Base-by-base conservation (phyloP, 2,888 invertebrate species). In the Yponomeuta plumbellus region DNA sequence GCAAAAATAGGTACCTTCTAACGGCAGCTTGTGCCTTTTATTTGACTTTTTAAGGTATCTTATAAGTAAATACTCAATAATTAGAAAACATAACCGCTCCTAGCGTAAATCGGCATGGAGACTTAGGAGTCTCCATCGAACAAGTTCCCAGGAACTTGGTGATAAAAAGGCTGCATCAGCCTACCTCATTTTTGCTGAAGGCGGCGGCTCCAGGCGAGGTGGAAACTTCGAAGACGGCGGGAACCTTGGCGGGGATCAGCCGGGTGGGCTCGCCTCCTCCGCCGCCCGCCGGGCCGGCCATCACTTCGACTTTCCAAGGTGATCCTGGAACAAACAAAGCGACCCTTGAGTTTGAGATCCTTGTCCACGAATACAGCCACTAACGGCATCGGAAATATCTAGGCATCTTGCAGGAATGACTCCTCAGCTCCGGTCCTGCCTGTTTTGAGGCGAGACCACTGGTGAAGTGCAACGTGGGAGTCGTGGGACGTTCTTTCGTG, bases 281-380 rank as follows among this genome's bases (percentile, higher is more conserved):
- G 81, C 96, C 95, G 91, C 86, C 88, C 83, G 87, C 87, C 76
- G 90, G 90, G 81, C 90, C 91, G 79, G 96, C 94, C 95, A 97
- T 96, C 85, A 98, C 96, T 90, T 96, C 95, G 80, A 98, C 96
- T 92, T 94, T 95, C 98, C 98, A 98, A 91, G 98, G 98, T 91
- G 97, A 98, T 77, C 97, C 97, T 97, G 91, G 0, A 71, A 73
- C 67, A 52, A 52, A 10, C 34, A 34, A 67, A 63, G 66, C 26
- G n/a, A n/a, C 13, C 17, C 5, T 20, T 59, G 59, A 73, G 64
- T 5, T 20, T 59, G 59, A 73, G 64, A 68, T 68, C 6, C 67
- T n/a, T n/a, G n/a, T 26, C 57, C 39, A 59, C 13, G 59, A 22
- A 13, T 8, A 59, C 21, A 22, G 56, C 4, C 4, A 56, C 6